These are phyloP conservation scores for Leptinotarsa defecta DNA, from an alignment of 1,140 invertebrate genomes.

Conservation along the genomic window DNA sequence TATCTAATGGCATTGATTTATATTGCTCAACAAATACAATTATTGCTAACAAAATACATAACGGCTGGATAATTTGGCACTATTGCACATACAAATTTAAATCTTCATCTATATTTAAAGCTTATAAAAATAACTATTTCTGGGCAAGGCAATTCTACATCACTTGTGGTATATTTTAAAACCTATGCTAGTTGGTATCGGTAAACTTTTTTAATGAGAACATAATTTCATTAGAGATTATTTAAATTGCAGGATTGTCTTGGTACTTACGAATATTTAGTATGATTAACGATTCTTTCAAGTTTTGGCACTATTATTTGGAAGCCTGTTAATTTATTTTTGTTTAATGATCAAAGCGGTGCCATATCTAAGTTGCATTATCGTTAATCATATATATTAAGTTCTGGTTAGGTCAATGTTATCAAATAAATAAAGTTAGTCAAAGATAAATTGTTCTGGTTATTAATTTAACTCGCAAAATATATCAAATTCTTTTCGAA, in stretches of 20 bases:
- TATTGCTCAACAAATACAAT: slow-evolving; percentile 12
- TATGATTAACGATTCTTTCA: background rate
- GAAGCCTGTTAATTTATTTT: background rate
- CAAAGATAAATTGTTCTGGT: background rate
- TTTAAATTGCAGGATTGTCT: background rate
- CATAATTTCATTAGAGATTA: no score
- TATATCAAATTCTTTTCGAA: background rate
- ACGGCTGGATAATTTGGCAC: slow-evolving; percentile 35
- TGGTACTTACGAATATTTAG: background rate
- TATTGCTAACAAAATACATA: slow-evolving; percentile 10
- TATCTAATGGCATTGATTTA: slow-evolving; percentile 12
- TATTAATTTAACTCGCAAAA: no score
- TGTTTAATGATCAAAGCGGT: background rate
- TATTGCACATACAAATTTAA: slow-evolving; percentile 36
- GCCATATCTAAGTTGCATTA: background rate
- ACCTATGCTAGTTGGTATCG: background rate
- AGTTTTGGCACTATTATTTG: background rate
- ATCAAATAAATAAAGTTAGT: background rate
- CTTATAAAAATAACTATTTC: slow-evolving; percentile 43
- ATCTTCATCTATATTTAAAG: slow-evolving; percentile 30
- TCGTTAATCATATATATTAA: background rate
- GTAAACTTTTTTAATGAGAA: background rate
- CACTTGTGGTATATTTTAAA: slow-evolving; percentile 24
- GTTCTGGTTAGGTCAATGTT: background rate
- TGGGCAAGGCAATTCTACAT: slow-evolving; percentile 43